Percentiles rank a stretch among this genome's conserved stretches.
phyloP scores from a whole-genome alignment of 2,888 invertebrate species.

The Aphidoletes aphidimyza region DNA sequence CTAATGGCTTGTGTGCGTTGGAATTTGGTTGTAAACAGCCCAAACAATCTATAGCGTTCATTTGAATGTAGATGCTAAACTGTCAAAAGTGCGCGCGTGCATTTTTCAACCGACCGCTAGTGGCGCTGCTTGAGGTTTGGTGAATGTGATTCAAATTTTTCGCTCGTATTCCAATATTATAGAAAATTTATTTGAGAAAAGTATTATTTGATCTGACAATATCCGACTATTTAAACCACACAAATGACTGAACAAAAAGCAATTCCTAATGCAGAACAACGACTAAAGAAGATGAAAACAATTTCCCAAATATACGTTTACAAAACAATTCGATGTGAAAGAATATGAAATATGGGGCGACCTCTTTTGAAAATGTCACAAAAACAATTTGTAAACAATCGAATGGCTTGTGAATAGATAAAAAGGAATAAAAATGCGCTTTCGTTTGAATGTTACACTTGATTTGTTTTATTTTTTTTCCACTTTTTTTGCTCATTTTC shows the following conservation, averaged over 20 bases:
- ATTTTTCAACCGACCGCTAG: not conserved
- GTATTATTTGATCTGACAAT: too few relatives aligned
- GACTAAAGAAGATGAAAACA: not conserved
- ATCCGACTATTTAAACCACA: too few relatives aligned
- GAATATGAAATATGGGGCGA: not conserved
- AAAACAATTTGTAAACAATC: not conserved
- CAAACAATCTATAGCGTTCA: constrained; percentile 25
- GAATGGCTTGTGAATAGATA: not conserved
- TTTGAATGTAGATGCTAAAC: constrained; percentile 8
- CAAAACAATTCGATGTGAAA: not conserved
- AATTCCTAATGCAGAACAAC: too few relatives aligned
- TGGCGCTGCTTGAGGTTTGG: not conserved
- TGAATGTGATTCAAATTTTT: not conserved
- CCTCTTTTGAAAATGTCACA: not conserved
- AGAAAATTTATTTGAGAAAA: too few relatives aligned
- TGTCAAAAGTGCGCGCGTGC: constrained; percentile 18
- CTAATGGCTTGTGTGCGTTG: not conserved
- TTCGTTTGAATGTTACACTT: constrained; percentile 42
- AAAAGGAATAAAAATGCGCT: not conserved
- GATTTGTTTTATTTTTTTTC: constrained; percentile 50
- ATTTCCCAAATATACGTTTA: too few relatives aligned
- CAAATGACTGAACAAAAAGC: too few relatives aligned
- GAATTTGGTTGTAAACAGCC: constrained; percentile 44
- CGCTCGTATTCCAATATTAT: too few relatives aligned
- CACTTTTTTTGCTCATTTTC: constrained; percentile 52